These are phyloP conservation scores for Thereva nobilitata DNA, from an alignment of 2,888 invertebrate genomes.

Conservation along the genomic window DNA sequence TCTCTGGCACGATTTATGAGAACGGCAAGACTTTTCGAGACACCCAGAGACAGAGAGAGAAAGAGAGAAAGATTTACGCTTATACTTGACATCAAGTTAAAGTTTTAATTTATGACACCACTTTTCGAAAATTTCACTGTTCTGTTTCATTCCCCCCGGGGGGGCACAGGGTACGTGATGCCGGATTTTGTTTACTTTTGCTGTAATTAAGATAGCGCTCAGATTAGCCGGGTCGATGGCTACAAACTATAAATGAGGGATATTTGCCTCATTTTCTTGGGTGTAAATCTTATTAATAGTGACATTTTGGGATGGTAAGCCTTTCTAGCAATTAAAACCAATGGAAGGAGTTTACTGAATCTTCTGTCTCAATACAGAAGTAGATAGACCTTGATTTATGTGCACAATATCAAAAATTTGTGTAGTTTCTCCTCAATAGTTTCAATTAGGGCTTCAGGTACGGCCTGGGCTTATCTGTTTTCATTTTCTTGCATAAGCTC, in stretches of 20 bases:
- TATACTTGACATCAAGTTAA: conserved; percentile 59
- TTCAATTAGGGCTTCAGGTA: too few relatives aligned
- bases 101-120: conserved; percentile 59
- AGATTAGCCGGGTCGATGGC: conserved; percentile 33
- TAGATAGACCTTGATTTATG: too few relatives aligned
- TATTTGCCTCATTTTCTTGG: conserved; percentile 15
- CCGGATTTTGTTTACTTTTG: conserved; percentile 34
- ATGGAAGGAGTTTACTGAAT: too few relatives aligned
- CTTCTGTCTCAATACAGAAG: too few relatives aligned
- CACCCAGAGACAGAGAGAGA: too few relatives aligned
- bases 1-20: conserved; percentile 35
- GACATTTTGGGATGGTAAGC: conserved; percentile 4
- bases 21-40: conserved; percentile 21
- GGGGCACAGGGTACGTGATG: conserved; percentile 18
- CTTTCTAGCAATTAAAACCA: too few relatives aligned
- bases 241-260: conserved; percentile 13
- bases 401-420: too few relatives aligned
- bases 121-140: conserved; percentile 46
- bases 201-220: conserved; percentile 33
- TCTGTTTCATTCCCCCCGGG: neutral
- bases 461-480: too few relatives aligned
- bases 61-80: conserved; percentile 55
- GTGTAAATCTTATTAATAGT: conserved; percentile 27
- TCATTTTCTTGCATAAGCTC: too few relatives aligned
- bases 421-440: too few relatives aligned